Base-by-base conservation (phyloP, 2,888 invertebrate species). In the Drosophila anomalipes region DNA sequence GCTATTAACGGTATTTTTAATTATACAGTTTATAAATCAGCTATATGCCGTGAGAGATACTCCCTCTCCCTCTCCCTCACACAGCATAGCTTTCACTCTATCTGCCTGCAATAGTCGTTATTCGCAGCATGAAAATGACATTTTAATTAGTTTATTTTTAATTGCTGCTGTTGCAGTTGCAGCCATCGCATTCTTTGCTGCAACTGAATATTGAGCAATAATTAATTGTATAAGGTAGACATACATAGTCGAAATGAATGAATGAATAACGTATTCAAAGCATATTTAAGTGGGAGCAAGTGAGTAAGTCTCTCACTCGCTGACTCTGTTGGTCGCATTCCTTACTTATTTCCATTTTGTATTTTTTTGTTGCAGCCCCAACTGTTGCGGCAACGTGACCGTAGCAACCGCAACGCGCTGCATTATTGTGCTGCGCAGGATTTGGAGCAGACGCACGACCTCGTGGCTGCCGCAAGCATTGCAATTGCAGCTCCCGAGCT, bases 401-500 rank as follows among this genome's bases (percentile, higher is more conserved):
- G 97, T 26, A 97, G 96, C 7, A 95, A 97, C 70, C 97, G 98
- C 91, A 97, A 97, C 81, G 98, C 98, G 26, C 95, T 99, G 57
- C 99, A 99, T 94, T 99, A 99, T 94, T 99, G 99, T 94, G 97
- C 90, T 92, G 94, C 94, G 81, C 94, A 94, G 86, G 81, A 86
- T 67, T 77, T 78, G 73, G 77, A 79, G 41, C 83, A 84, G 70
- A 86, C 83, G 49, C 92, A 93, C 62, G 93, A 94, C 82, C 95
- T 93, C 92, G 95, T 94, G 93, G 95, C 94, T 93, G 94, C 96
- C 16, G 95, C 95, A 87, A 96, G 97, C 89, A 96, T 99, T 89
- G 95, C 98, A 74, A 96, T 97, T 94, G 96, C 96, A 61, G 97
- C 98, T 83, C 97, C 97, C n/a, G 96, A 96, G 86, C 94, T 98